Evolutionary conservation across 2,888 invertebrate genomes (phyloP).

Genomic region (Lithophane semibrunnea): DNA sequence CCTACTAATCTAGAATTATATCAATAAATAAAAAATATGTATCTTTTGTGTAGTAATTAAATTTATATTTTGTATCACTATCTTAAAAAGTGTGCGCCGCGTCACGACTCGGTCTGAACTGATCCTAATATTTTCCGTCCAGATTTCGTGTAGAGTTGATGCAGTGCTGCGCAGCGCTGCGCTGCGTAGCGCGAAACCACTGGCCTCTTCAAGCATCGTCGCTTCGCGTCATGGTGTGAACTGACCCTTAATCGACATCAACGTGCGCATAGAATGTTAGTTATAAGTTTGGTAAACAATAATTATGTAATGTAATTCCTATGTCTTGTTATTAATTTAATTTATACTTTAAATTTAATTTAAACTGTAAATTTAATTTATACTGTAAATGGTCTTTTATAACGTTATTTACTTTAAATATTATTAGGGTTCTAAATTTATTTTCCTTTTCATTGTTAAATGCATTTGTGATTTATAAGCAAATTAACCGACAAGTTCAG

Average conservation of each 20-base stretch:
- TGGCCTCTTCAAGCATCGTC: no score
- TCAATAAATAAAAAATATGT: no score
- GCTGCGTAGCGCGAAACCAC: no score
- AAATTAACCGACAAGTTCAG: slow-evolving; percentile 10
- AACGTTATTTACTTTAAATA: slow-evolving; percentile 17
- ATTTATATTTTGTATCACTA: no score
- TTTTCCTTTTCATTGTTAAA: neutral
- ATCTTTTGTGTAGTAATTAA: no score
- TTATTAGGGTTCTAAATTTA: neutral
- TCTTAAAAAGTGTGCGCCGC: no score
- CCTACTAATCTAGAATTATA: no score
- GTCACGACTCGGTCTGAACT: no score
- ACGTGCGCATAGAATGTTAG: slow-evolving; percentile 69
- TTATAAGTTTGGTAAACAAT: slow-evolving; percentile 47
- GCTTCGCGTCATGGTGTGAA: no score
- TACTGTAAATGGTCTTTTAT: slow-evolving; percentile 20
- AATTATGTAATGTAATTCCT: slow-evolving; percentile 45
- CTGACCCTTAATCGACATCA: neutral
- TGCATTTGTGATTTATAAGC: slow-evolving; percentile 4
- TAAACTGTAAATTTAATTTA: slow-evolving; percentile 34
- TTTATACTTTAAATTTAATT: slow-evolving; percentile 23
- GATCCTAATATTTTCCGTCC: no score
- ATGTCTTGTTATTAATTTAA: slow-evolving; percentile 44
- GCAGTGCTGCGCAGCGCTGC: no score
- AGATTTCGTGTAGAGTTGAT: no score